Conservation (phyloP, 2,888 invertebrate species). For the Dioctria rufipes region DNA sequence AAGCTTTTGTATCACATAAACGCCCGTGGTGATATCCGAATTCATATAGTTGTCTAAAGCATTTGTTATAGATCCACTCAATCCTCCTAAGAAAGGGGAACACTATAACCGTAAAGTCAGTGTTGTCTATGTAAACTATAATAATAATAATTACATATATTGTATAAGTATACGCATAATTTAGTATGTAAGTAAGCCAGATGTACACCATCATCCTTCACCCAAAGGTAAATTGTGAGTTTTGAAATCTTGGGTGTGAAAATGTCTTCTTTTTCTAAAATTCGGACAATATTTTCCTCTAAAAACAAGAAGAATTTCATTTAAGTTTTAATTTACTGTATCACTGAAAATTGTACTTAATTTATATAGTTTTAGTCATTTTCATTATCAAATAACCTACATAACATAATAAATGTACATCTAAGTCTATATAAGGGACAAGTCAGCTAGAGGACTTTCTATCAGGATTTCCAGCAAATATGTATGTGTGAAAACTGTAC, state of each 20-base stretch:
- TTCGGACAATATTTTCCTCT: too few species aligned
- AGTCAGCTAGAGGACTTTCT: background rate
- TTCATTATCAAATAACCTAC: background rate
- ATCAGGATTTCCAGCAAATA: slow-evolving; percentile 47
- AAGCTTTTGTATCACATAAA: slow-evolving; percentile 42
- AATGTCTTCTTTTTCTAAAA: too few species aligned
- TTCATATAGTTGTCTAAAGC: slow-evolving; percentile 26
- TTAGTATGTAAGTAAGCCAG: slow-evolving; percentile 14
- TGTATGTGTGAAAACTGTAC: background rate
- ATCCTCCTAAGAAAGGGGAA: slow-evolving; percentile 11
- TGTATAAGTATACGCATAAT: slow-evolving; percentile 23
- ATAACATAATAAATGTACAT: background rate
- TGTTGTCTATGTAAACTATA: slow-evolving; percentile 39
- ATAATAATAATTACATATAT: background rate
- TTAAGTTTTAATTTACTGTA: background rate
- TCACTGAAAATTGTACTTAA: background rate
- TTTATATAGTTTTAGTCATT: background rate
- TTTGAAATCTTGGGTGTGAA: too few species aligned
- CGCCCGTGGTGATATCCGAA: slow-evolving; percentile 37
- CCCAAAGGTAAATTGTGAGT: too few species aligned
- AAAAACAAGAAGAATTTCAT: too few species aligned
- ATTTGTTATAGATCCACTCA: slow-evolving; percentile 38
- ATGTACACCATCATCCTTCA: background rate
- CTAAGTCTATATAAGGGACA: background rate
- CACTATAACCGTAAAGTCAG: slow-evolving; percentile 31